A percentile compares a stretch with the other conserved stretches of the same genome.
These are phyloP conservation scores for Solenopsis invicta DNA, from an alignment of 1,140 invertebrate species.

Conservation along the genomic window DNA sequence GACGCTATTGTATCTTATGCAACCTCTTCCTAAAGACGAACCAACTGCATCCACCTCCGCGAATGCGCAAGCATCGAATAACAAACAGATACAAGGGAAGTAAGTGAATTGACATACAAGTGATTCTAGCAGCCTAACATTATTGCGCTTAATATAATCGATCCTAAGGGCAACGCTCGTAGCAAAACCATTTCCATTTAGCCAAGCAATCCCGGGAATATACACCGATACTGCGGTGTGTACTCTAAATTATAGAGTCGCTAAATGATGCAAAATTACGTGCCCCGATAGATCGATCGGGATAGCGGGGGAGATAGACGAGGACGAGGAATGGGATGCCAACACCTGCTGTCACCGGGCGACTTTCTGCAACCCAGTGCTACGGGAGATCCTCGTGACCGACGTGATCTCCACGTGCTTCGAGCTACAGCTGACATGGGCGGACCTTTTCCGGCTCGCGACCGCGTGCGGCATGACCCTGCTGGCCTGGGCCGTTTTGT, in stretches of 20 bases:
- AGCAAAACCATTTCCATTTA: background rate
- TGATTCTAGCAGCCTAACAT: background rate
- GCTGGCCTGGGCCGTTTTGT: constrained; percentile 76
- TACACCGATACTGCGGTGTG: background rate
- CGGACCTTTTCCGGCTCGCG: constrained; percentile 72
- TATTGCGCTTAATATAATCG: background rate
- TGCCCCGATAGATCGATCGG: background rate
- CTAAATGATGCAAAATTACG: background rate
- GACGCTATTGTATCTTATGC: constrained; percentile 19
- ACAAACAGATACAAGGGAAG: constrained; percentile 28
- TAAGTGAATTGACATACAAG: background rate
- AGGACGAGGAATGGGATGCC: constrained; percentile 64
- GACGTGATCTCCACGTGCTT: constrained; percentile 67
- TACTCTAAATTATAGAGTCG: background rate
- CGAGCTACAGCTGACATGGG: constrained; percentile 73
- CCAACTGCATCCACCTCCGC: constrained; percentile 34
- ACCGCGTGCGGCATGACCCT: constrained; percentile 61
- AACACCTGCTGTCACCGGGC: constrained; percentile 79
- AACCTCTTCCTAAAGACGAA: constrained; percentile 26
- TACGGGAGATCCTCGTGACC: constrained; percentile 78
- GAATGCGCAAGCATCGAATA: constrained; percentile 4
- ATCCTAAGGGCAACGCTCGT: background rate
- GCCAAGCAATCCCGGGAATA: background rate
- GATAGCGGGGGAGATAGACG: background rate
- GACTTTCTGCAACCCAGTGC: constrained; percentile 72